Conservation (phyloP, 2,888 invertebrate species). For the Mellilla xanthometata region DNA sequence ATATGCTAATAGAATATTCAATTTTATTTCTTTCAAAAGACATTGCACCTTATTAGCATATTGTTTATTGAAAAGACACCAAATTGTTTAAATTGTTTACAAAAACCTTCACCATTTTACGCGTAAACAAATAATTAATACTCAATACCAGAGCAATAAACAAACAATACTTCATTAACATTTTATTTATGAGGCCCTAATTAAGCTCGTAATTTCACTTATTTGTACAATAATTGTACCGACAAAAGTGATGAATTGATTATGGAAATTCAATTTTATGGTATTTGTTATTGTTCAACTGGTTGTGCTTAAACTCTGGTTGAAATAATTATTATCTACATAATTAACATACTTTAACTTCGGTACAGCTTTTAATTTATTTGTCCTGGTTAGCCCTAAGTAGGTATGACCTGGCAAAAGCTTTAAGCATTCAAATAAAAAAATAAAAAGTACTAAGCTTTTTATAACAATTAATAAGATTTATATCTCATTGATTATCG, state of each 20-base stretch:
- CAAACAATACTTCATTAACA: slow-evolving; percentile 9
- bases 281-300: not conserved
- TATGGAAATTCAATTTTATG: slow-evolving; percentile 5
- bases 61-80: slow-evolving; percentile 11
- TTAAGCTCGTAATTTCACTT: not conserved
- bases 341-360: too few relatives aligned
- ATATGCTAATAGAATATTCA: not conserved
- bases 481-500: too few relatives aligned
- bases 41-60: slow-evolving; percentile 20
- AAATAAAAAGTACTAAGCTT: too few relatives aligned
- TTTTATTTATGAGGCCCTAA: slow-evolving; percentile 5
- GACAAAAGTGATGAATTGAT: not conserved
- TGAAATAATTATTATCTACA: too few relatives aligned
- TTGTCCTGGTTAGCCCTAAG: too few relatives aligned
- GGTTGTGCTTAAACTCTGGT: too few relatives aligned
- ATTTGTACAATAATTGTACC: slow-evolving; percentile 1
- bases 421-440: too few relatives aligned
- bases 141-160: slow-evolving; percentile 24
- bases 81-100: slow-evolving; percentile 22
- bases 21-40: not conserved
- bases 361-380: too few relatives aligned
- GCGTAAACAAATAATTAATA: slow-evolving; percentile 17
- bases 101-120: slow-evolving; percentile 21
- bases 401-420: too few relatives aligned
- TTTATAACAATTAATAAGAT: too few relatives aligned